Evolutionary conservation across 2,888 invertebrate species (phyloP), one percentile per base, ranked within the genome.

Genomic region (Hypena proboscidalis): DNA sequence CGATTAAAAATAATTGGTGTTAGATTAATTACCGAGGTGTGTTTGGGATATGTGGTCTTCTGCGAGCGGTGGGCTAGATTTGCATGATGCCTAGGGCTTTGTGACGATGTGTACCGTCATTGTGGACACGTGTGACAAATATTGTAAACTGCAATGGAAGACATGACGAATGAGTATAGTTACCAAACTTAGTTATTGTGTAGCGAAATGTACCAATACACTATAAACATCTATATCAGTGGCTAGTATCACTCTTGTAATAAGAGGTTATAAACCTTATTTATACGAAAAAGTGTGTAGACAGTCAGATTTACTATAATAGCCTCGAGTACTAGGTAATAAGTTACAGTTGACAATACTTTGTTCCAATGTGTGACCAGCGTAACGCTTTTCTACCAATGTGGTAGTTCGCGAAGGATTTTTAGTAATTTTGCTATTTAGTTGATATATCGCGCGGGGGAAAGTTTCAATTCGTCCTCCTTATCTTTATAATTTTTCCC

Each of bases 41-140:
- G 86, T 82, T 84, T 87, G 88, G 88, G 88, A 87, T 87, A 85
- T 85, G 85, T 81, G 78, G 86, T 85, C 83, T 82, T 80, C 74
- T 81, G 78, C 75, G 80, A 80, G 78, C 75, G 59, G 51, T 57
- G 58, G 49, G 63, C 71, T 69, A 68, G 69, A 67, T 70, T 70
- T 73, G 74, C 69, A 73, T 70, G 73, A 63, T 64, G 66, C 68
- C 63, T 67, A 65, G 61, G 65, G 61, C 63, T 63, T 64, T 64
- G 51, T 54, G 52, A 50, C 63, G 50, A 56, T 43, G 22, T 43
- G 47, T 44, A 56, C 42, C 42, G 59, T 58, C 50, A 31, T 29
- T 42, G 27, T 68, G 65, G 68, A 55, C 40, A 40, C 50, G 43
- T 33, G 30, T 23, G 36, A 35, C 41, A 43, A 37, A 31, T 33